These are phyloP conservation scores for Drosophila kurseongensis DNA, from an alignment of 1,140 invertebrate species.

Conservation along the genomic window DNA sequence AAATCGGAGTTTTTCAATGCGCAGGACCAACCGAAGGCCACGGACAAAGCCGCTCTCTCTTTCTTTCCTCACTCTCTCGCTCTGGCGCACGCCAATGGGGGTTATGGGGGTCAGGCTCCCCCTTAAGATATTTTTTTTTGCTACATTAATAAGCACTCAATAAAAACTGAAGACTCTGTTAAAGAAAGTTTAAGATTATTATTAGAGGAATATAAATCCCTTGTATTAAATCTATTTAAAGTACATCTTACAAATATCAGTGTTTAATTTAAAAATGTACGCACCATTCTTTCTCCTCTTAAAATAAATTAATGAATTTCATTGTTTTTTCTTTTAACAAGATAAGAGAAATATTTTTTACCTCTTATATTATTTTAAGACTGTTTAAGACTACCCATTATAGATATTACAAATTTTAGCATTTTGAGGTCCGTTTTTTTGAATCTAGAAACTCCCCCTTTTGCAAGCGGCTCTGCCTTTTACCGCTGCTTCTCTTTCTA, in stretches of 20 bases:
- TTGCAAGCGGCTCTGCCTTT: not conserved
- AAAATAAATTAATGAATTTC: no score
- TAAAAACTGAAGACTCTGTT: not conserved
- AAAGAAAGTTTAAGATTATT: not conserved
- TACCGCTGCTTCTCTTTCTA: slow-evolving; percentile 7
- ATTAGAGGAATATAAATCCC: no score
- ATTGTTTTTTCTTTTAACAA: no score
- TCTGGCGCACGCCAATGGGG: not conserved
- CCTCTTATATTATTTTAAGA: no score
- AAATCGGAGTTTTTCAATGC: slow-evolving; percentile 73
- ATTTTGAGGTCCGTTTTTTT: not conserved
- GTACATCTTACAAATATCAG: no score
- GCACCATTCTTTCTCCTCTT: no score
- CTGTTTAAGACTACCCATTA: no score
- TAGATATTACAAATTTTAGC: no score
- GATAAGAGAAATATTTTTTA: no score
- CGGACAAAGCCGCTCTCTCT: slow-evolving; percentile 42
- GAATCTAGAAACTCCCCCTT: not conserved
- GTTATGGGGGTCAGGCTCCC: not conserved
- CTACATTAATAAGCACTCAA: no score
- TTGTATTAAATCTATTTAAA: no score
- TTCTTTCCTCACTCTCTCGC: not conserved
- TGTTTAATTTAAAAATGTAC: no score
- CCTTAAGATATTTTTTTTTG: not conserved
- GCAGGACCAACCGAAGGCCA: slow-evolving; percentile 74